These are phyloP conservation scores for Aphyosemion australe DNA, from an alignment of 2,113 vertebrate genomes.

Conservation along the genomic window DNA sequence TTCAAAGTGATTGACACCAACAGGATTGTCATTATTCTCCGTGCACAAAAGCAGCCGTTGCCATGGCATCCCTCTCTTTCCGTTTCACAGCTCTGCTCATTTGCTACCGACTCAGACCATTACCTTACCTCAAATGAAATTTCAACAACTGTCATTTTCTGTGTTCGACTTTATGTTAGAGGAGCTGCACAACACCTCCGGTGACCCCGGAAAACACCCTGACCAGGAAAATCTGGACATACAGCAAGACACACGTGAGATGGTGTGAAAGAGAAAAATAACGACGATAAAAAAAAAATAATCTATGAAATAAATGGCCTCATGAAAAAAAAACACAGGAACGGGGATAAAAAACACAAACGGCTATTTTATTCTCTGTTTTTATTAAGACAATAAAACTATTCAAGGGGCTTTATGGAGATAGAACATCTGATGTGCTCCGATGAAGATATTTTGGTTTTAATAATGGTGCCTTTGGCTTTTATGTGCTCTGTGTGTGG, in stretches of 20 bases:
- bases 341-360: constrained; percentile 30
- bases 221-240: neutral
- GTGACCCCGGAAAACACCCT: constrained; percentile 11
- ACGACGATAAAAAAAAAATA: constrained; percentile 3
- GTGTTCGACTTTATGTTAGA: constrained; percentile 11
- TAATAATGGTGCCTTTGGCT: constrained; percentile 11
- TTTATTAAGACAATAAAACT: constrained; percentile 36
- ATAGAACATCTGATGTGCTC: constrained; percentile 18
- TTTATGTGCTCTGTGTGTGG: constrained; percentile 6
- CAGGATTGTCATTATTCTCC: constrained; percentile 22
- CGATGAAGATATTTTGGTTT: constrained; percentile 29
- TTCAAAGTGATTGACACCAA: constrained; percentile 24
- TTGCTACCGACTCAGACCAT: constrained; percentile 33
- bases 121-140: constrained; percentile 37
- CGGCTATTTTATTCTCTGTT: constrained; percentile 9
- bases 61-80: constrained; percentile 24
- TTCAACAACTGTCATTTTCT: constrained; percentile 42
- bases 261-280: neutral
- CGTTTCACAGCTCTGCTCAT: constrained; percentile 28
- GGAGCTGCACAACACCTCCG: neutral
- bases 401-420: neutral
- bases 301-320: constrained; percentile 15
- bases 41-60: constrained; percentile 32
- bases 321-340: constrained; percentile 35
- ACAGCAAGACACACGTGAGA: neutral